Conservation (phyloP, 2,113 vertebrate genomes). For the Arvicanthis niloticus region DNA sequence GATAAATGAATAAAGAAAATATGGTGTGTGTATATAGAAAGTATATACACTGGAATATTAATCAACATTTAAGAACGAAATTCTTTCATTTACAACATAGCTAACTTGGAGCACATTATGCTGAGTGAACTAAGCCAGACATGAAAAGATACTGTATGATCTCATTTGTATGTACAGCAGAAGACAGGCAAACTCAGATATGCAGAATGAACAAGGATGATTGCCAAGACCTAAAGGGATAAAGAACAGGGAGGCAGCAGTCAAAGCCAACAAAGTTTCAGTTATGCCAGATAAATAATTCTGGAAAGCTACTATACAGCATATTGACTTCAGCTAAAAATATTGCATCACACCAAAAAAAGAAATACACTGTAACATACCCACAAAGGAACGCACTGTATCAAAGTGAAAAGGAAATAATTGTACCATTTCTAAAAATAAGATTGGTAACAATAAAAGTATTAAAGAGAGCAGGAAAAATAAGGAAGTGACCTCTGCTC, state of each 20-base stretch:
- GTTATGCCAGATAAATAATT: slow-evolving; percentile 15
- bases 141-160: neutral
- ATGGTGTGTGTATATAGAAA: neutral
- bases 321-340: neutral
- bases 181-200: neutral
- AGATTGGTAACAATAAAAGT: neutral
- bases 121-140: neutral
- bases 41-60: neutral
- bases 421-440: neutral
- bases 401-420: neutral
- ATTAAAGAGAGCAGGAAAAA: neutral
- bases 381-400: neutral
- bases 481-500: neutral
- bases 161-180: neutral
- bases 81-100: neutral
- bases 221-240: neutral
- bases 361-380: neutral
- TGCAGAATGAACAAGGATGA: neutral
- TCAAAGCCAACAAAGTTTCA: neutral
- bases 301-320: neutral
- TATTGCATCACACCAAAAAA: neutral
- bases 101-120: neutral
- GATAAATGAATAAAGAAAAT: neutral
- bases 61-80: neutral
- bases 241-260: neutral